Conservation (phyloP, 2,113 vertebrate species). For the Cettia cetti region DNA sequence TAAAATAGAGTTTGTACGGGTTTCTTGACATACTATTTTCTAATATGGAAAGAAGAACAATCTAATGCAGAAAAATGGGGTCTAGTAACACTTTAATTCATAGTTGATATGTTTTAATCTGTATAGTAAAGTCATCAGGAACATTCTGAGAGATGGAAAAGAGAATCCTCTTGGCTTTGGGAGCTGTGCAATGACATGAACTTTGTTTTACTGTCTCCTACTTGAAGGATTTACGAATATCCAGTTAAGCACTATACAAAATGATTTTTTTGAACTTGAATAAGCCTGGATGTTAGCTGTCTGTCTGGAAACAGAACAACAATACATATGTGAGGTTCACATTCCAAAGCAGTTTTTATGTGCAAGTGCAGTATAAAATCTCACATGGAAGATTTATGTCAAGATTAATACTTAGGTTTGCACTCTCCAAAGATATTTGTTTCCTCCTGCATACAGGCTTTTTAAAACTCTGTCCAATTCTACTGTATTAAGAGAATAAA, state of each 20-base stretch:
- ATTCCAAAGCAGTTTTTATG: background rate
- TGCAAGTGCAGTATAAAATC: background rate
- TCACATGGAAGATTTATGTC: background rate
- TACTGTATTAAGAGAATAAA: background rate
- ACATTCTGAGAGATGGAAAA: background rate
- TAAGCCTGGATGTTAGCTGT: background rate
- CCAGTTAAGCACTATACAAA: background rate
- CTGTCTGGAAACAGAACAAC: background rate
- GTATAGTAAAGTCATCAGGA: background rate
- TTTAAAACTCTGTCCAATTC: background rate
- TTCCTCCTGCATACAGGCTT: background rate
- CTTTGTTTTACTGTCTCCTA: background rate
- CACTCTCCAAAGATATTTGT: background rate
- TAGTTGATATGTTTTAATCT: background rate
- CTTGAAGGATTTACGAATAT: background rate
- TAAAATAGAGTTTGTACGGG: background rate
- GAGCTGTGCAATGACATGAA: background rate
- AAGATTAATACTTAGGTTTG: background rate
- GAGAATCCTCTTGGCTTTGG: background rate
- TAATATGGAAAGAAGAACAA: background rate
- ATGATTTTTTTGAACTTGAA: background rate
- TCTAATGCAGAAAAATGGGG: background rate
- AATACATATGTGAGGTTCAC: background rate
- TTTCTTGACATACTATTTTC: background rate
- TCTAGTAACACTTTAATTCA: background rate